Percentiles rank a stretch among this genome's conserved stretches.
Conservation (phyloP, 2,797 vertebrate genomes). For the Amblyopsis hoosieri region DNA sequence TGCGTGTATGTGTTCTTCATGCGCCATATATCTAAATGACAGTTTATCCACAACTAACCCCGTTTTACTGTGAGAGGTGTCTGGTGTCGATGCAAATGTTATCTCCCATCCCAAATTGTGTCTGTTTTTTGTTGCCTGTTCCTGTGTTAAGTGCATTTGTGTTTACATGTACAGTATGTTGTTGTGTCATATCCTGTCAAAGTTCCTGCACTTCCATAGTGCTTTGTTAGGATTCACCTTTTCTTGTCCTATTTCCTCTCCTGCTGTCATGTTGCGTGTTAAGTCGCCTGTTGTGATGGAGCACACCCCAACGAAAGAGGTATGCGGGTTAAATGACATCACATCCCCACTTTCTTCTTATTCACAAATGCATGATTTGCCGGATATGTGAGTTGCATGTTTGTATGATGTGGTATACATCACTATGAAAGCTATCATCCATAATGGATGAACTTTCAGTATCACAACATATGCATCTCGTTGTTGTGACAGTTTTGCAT, state of each 20-base stretch:
- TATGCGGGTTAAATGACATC: conserved; percentile 57
- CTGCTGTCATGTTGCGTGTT: conserved; percentile 69
- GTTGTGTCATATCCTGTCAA: conserved; percentile 68
- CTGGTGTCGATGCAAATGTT: conserved; percentile 28
- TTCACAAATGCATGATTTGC: conserved; percentile 59
- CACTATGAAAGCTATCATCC: conserved; percentile 55
- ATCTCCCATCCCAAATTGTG: conserved; percentile 26
- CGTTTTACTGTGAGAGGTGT: conserved; percentile 29
- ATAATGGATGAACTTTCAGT: conserved; percentile 59
- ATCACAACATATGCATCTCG: conserved; percentile 54
- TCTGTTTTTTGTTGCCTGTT: conserved; percentile 48
- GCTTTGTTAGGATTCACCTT: conserved; percentile 75
- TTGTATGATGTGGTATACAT: conserved; percentile 49
- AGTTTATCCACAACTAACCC: conserved; percentile 56
- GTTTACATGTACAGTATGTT: conserved; percentile 45
- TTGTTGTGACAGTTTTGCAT: conserved; percentile 60
- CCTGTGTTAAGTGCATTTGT: conserved; percentile 46
- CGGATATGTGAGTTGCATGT: conserved; percentile 64
- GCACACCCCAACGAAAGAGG: conserved; percentile 69
- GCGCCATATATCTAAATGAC: neutral
- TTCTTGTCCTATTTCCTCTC: conserved; percentile 74
- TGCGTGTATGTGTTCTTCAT: neutral
- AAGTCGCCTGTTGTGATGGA: conserved; percentile 70
- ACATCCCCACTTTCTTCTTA: conserved; percentile 45
- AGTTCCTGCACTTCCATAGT: conserved; percentile 60